Percentiles rank a stretch among this genome's conserved stretches.
Evolutionary conservation across 2,113 vertebrate genomes (phyloP).

Genomic region (Kryptolebias marmoratus): DNA sequence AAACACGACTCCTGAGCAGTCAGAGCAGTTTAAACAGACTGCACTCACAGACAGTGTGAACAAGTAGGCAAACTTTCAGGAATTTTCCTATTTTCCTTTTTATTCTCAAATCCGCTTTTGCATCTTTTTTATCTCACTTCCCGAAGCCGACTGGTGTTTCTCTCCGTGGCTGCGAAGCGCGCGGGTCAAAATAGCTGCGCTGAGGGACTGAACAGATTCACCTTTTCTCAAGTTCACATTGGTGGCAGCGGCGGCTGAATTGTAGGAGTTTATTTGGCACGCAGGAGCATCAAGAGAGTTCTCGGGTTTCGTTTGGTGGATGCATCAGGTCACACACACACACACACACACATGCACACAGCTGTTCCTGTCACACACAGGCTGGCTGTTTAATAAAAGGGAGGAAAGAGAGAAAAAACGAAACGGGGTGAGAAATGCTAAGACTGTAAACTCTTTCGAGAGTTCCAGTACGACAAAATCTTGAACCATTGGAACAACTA

Average conservation of each 20-base stretch:
- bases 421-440: background rate
- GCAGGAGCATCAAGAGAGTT: slow-evolving; percentile 68
- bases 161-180: slow-evolving; percentile 57
- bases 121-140: background rate
- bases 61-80: slow-evolving; percentile 48
- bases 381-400: slow-evolving; percentile 5
- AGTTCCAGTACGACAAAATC: background rate
- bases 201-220: slow-evolving; percentile 76
- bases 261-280: slow-evolving; percentile 78
- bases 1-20: slow-evolving; percentile 55
- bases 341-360: slow-evolving; percentile 47
- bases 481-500: slow-evolving; percentile 8
- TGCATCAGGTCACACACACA: slow-evolving; percentile 51
- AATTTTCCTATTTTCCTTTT: slow-evolving; percentile 27
- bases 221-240: slow-evolving; percentile 83
- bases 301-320: slow-evolving; percentile 77
- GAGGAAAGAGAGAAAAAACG: background rate
- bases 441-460: background rate
- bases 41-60: slow-evolving; percentile 58
- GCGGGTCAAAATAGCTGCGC: slow-evolving; percentile 75
- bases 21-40: slow-evolving; percentile 35
- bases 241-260: slow-evolving; percentile 66
- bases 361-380: slow-evolving; percentile 56
- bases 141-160: slow-evolving; percentile 14
- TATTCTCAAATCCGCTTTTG: slow-evolving; percentile 8